These are phyloP conservation scores for Herpetotheres cachinnans DNA, from an alignment of 2,113 vertebrate species.

Conservation along the genomic window DNA sequence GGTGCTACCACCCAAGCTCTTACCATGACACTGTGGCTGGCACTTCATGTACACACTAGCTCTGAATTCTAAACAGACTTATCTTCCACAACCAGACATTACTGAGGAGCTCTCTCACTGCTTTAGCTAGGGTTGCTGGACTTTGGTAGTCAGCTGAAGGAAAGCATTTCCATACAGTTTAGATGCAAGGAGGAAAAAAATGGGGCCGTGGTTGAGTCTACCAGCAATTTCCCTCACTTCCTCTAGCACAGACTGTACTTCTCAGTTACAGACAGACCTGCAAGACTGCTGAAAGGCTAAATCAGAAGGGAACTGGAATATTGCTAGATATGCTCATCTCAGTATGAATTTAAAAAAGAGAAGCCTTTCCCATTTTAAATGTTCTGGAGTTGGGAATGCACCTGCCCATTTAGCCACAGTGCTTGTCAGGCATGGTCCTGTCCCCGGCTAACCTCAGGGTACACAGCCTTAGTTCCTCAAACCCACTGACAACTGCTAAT, in stretches of 20 bases:
- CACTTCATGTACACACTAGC: not conserved
- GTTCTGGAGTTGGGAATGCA: not conserved
- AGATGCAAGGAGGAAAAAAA: not conserved
- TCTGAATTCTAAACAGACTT: not conserved
- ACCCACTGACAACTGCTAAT: not conserved
- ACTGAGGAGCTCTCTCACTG: not conserved
- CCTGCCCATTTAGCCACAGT: not conserved
- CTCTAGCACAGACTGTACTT: not conserved
- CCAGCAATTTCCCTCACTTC: not conserved
- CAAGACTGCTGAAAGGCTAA: not conserved
- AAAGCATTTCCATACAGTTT: not conserved
- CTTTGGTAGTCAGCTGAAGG: not conserved
- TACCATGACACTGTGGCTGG: not conserved
- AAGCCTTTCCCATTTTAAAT: not conserved
- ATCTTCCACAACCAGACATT: not conserved
- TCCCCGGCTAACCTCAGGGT: not conserved
- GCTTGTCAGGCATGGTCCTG: not conserved
- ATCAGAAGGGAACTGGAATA: not conserved
- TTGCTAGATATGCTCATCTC: not conserved
- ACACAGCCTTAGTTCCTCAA: not conserved
- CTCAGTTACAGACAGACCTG: not conserved
- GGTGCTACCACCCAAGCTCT: not conserved
- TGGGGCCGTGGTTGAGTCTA: not conserved
- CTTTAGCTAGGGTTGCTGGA: not conserved
- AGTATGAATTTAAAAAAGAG: not conserved